These are phyloP conservation scores for Suricata suricatta DNA, from an alignment of 2,113 vertebrate species.

Conservation along the genomic window DNA sequence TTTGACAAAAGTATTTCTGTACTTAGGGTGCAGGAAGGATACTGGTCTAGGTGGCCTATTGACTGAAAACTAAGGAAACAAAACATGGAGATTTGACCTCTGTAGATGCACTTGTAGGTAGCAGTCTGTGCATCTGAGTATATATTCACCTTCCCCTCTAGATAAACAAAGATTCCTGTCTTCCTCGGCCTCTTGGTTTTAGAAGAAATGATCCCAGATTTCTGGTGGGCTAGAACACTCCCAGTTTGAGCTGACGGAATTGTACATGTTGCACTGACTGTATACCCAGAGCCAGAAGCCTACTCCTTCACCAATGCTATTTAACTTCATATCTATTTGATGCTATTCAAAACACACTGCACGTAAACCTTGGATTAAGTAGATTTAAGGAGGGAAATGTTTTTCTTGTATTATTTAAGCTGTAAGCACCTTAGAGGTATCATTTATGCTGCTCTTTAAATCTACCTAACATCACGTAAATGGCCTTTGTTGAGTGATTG, in stretches of 20 bases:
- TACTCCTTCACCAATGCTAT: neutral
- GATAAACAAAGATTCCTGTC: neutral
- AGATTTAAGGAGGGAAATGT: neutral
- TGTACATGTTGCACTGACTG: neutral
- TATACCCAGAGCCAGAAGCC: neutral
- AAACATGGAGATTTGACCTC: neutral
- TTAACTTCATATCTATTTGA: neutral
- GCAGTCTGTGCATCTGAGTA: neutral
- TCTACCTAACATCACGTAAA: neutral
- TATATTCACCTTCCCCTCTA: neutral
- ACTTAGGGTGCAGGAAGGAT: neutral
- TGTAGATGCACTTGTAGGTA: neutral
- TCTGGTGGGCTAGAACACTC: neutral
- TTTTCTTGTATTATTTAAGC: neutral
- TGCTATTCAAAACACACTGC: neutral
- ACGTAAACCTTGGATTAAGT: neutral
- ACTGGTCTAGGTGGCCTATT: neutral
- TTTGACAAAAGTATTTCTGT: neutral
- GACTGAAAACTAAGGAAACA: neutral
- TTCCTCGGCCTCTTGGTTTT: neutral
- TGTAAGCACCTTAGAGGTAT: neutral
- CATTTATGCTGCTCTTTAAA: neutral
- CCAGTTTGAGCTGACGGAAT: neutral
- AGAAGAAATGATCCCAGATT: neutral
- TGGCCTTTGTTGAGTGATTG: neutral